Evolutionary conservation across 2,113 vertebrate species (phyloP).

Genomic region (Thoracochromis brauschi): DNA sequence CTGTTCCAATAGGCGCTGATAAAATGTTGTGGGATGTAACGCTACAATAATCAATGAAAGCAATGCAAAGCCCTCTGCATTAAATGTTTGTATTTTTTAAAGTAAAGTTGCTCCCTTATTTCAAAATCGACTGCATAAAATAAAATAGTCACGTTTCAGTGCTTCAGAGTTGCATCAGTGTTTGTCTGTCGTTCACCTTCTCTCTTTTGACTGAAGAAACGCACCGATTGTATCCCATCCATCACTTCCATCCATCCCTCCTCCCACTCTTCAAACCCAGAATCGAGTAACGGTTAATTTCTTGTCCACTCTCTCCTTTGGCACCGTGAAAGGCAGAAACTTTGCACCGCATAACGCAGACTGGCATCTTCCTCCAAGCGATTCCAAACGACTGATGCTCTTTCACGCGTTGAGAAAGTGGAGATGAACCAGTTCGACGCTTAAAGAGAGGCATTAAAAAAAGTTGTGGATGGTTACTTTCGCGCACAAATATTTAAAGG

Average conservation of each 20-base stretch:
- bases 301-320: slow-evolving; percentile 46
- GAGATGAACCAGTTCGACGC: slow-evolving; percentile 12
- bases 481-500: slow-evolving; percentile 18
- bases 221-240: slow-evolving; percentile 32
- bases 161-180: slow-evolving; percentile 19
- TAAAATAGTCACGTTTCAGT: neutral
- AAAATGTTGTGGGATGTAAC: neutral
- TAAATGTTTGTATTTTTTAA: neutral
- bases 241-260: slow-evolving; percentile 51
- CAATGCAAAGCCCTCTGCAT: neutral
- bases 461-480: slow-evolving; percentile 57
- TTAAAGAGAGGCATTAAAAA: slow-evolving; percentile 28
- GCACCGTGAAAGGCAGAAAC: slow-evolving; percentile 32
- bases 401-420: neutral
- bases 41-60: neutral
- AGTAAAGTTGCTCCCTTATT: neutral
- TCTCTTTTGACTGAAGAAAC: slow-evolving; percentile 47
- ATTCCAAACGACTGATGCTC: neutral
- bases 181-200: slow-evolving; percentile 30
- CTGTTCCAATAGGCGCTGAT: slow-evolving; percentile 10
- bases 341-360: neutral
- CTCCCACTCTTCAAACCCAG: slow-evolving; percentile 36
- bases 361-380: neutral
- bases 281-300: slow-evolving; percentile 24
- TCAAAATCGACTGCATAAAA: neutral